Percentiles rank a stretch among this genome's conserved stretches.
phyloP scores from a whole-genome alignment of 2,113 vertebrate genomes.

The Cinclus cinclus region DNA sequence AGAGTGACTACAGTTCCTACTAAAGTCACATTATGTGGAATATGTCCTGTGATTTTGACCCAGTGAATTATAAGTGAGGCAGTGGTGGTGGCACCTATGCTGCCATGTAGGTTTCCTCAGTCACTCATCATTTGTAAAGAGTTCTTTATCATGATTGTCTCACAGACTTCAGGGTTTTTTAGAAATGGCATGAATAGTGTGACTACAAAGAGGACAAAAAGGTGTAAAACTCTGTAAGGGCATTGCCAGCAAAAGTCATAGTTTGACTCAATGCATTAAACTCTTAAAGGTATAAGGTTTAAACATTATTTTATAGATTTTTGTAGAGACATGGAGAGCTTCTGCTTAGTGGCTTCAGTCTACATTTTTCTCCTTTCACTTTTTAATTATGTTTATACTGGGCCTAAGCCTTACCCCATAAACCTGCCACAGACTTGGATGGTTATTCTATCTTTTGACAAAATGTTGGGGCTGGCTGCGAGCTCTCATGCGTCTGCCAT shows the following conservation, averaged over 20 bases:
- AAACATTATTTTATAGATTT: background rate
- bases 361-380: background rate
- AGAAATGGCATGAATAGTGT: background rate
- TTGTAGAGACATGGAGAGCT: background rate
- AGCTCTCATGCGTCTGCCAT: background rate
- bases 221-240: background rate
- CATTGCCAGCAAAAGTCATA: background rate
- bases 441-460: background rate
- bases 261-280: background rate
- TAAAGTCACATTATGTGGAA: background rate
- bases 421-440: background rate
- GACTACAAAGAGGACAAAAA: background rate
- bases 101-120: background rate
- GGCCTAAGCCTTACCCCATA: background rate
- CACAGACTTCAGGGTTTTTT: accelerated
- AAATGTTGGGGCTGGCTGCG: background rate
- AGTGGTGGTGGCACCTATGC: background rate
- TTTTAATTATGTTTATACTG: slow-evolving; percentile 29
- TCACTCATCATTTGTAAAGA: background rate
- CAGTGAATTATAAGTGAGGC: background rate
- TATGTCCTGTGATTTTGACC: background rate
- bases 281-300: background rate
- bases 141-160: background rate
- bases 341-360: background rate
- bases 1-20: background rate